These are phyloP conservation scores for Panopea generosa DNA, from an alignment of 2,888 invertebrate species.

Conservation along the genomic window DNA sequence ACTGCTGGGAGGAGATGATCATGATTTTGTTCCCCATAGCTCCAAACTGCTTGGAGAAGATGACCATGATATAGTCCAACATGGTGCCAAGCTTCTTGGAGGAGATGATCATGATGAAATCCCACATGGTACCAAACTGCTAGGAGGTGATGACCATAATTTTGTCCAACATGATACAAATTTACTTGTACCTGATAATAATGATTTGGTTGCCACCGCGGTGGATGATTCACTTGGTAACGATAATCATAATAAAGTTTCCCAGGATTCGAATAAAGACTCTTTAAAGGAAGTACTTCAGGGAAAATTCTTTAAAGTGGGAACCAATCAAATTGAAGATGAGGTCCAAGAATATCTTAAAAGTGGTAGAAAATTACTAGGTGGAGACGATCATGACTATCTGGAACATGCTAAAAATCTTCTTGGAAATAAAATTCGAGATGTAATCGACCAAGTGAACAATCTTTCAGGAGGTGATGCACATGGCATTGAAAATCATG, in stretches of 20 bases:
- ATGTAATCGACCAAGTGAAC: constrained; percentile 47
- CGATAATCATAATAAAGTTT: constrained; percentile 10
- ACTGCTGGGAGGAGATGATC: constrained; percentile 50
- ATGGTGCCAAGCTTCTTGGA: constrained; percentile 30
- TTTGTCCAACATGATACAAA: constrained; percentile 18
- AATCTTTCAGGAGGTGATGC: constrained; percentile 43
- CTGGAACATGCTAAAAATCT: constrained; percentile 37
- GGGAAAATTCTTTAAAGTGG: constrained; percentile 37
- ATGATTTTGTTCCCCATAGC: constrained; percentile 38
- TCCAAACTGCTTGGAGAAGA: constrained; percentile 2
- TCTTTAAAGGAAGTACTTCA: constrained; percentile 6
- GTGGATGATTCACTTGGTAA: constrained; percentile 13
- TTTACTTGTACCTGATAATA: constrained; percentile 22
- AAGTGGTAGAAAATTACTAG: constrained; percentile 41
- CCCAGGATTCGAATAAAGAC: background rate
- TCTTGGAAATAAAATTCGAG: constrained; percentile 63
- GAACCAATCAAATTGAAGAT: constrained; percentile 33
- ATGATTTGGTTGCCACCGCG: constrained; percentile 34
- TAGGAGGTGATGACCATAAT: constrained; percentile 55
- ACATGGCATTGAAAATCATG: constrained; percentile 52
- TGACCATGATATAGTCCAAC: constrained; percentile 10
- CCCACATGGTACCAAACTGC: constrained; percentile 35
- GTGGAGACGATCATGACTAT: constrained; percentile 63
- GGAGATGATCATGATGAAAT: constrained; percentile 63
- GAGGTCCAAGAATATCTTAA: constrained; percentile 48